Conservation (phyloP, 2,113 vertebrate genomes). For the Castor canadensis region DNA sequence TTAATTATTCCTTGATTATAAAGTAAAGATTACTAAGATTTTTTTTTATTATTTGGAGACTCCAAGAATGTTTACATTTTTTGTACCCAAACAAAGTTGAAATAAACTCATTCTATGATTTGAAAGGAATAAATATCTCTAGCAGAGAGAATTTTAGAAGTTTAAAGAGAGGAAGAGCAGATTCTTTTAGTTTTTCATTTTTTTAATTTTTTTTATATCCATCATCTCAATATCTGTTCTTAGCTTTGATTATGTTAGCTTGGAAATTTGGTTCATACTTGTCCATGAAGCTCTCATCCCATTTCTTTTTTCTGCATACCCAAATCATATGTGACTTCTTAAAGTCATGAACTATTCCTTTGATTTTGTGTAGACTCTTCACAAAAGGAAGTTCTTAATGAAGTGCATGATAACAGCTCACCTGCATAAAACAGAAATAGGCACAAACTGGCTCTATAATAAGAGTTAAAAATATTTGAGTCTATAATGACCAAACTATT, state of each 20-base stretch:
- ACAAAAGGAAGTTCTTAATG: not conserved
- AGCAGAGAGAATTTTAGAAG: not conserved
- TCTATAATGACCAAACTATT: not conserved
- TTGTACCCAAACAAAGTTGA: not conserved
- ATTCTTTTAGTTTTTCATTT: not conserved
- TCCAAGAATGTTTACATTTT: not conserved
- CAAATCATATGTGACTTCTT: not conserved
- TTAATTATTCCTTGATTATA: too few species aligned
- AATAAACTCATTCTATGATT: not conserved
- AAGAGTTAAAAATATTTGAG: not conserved
- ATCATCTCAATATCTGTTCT: not conserved
- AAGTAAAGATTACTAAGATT: not conserved
- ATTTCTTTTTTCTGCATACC: not conserved
- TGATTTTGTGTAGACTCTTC: too few species aligned
- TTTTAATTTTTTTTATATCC: not conserved
- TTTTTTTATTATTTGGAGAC: not conserved
- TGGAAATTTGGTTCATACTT: not conserved
- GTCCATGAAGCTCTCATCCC: not conserved
- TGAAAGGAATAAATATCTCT: not conserved
- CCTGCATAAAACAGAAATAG: not conserved
- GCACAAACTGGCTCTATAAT: not conserved
- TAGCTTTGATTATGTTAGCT: not conserved
- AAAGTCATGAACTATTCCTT: not conserved
- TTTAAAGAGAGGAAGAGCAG: not conserved
- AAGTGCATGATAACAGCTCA: not conserved